Percentiles rank a stretch among this genome's conserved stretches.
These are phyloP conservation scores for Habrosyne pyritoides DNA, from an alignment of 2,888 invertebrate species.

Conservation along the genomic window DNA sequence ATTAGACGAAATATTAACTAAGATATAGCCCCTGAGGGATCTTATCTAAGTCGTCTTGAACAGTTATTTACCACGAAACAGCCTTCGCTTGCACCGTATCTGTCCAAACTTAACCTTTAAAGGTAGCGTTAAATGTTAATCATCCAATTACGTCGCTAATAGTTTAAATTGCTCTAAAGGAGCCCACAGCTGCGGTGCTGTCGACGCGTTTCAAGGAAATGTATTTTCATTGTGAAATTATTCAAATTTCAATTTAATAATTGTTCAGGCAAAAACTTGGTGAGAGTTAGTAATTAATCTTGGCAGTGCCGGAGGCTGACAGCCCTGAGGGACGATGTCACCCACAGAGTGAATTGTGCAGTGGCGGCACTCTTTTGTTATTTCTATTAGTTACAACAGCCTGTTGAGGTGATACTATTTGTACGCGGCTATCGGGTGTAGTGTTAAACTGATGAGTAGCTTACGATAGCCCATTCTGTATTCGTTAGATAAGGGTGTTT, in stretches of 20 bases:
- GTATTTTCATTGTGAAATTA: slow-evolving; percentile 34
- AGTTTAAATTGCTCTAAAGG: slow-evolving; percentile 10
- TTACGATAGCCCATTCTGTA: too few relatives aligned
- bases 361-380: slow-evolving; percentile 5
- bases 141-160: background rate
- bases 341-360: slow-evolving; percentile 8
- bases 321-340: slow-evolving; percentile 4
- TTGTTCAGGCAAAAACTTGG: slow-evolving; percentile 28
- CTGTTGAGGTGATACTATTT: background rate
- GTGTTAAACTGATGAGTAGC: too few relatives aligned
- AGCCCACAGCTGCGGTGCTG: slow-evolving; percentile 6
- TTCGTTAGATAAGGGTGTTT: too few relatives aligned
- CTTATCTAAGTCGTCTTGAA: too few relatives aligned
- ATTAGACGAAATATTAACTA: too few relatives aligned
- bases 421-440: too few relatives aligned
- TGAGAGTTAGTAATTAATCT: slow-evolving; percentile 22
- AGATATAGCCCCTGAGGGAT: too few relatives aligned
- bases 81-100: background rate
- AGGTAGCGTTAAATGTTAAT: background rate
- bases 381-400: background rate
- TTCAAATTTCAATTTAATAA: slow-evolving; percentile 36
- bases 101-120: background rate
- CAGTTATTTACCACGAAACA: too few relatives aligned
- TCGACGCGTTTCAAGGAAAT: slow-evolving; percentile 19
- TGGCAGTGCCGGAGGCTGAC: slow-evolving; percentile 8